These are phyloP conservation scores for Cherax quadricarinatus DNA, from an alignment of 1,140 invertebrate genomes.

Conservation along the genomic window DNA sequence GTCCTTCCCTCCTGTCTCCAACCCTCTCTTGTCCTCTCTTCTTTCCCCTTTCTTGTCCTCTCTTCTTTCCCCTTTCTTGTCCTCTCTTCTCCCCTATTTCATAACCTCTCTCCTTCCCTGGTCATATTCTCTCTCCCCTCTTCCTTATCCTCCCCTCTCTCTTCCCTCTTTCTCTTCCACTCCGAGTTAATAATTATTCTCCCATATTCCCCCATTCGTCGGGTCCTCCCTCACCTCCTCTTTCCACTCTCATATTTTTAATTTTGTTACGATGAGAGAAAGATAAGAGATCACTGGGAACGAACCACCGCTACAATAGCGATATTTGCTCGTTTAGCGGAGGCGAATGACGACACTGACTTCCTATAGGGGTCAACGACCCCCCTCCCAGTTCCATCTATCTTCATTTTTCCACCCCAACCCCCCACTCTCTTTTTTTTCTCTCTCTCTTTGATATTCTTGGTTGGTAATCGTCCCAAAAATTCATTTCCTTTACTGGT, in stretches of 20 bases:
- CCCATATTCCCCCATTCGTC: conserved; percentile 25
- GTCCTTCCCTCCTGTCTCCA: background rate
- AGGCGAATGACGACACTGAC: background rate
- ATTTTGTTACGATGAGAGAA: background rate
- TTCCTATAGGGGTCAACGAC: background rate
- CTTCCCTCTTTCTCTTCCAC: background rate
- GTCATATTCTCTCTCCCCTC: background rate
- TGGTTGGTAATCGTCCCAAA: too few relatives aligned
- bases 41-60: background rate
- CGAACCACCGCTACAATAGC: background rate
- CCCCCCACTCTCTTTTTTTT: background rate
- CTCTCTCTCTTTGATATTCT: background rate
- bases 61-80: background rate
- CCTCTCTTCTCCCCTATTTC: background rate
- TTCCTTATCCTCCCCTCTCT: background rate
- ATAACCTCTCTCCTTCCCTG: background rate
- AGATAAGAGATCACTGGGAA: conserved; percentile 7
- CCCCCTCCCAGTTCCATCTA: background rate
- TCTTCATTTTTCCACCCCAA: background rate
- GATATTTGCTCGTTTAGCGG: too few relatives aligned
- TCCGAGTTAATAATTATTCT: conserved; percentile 5
- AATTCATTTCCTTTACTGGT: too few relatives aligned
- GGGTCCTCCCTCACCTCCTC: background rate
- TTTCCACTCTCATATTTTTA: background rate
- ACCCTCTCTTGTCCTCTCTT: too few relatives aligned